These are phyloP conservation scores for Drosophila pseudoobscura DNA, from an alignment of 1,140 invertebrate species.

Conservation along the genomic window DNA sequence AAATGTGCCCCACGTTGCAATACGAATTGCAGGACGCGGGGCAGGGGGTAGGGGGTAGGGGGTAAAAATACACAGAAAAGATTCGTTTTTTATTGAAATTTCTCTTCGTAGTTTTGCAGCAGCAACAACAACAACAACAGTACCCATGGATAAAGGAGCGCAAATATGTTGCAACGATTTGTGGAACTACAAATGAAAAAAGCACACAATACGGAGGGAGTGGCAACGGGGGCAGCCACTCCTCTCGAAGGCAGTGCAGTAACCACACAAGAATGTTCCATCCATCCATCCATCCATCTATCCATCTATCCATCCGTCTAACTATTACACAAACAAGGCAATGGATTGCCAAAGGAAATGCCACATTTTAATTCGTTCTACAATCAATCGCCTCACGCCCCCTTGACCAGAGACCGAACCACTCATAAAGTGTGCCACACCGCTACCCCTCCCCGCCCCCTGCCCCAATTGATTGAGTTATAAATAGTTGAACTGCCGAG, in stretches of 20 bases:
- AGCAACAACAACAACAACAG: slow-evolving; percentile 27
- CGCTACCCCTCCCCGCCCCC: background rate
- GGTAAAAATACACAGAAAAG: slow-evolving; percentile 20
- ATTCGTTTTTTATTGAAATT: slow-evolving; percentile 46
- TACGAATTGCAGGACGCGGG: slow-evolving; percentile 34
- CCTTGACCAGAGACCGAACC: no score
- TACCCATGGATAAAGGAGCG: slow-evolving; percentile 48
- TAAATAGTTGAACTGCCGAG: slow-evolving; percentile 34
- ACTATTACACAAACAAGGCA: no score
- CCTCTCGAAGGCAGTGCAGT: no score
- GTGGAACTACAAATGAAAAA: slow-evolving; percentile 47
- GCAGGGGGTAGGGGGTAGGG: background rate
- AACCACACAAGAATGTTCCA: no score
- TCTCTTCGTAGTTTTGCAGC: slow-evolving; percentile 6
- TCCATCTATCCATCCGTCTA: no score
- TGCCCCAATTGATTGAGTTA: slow-evolving; percentile 39
- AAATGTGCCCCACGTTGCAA: slow-evolving; percentile 72
- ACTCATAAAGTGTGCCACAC: background rate
- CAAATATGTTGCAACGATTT: slow-evolving; percentile 74
- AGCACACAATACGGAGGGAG: background rate
- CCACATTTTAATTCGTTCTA: no score
- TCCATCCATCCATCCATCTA: no score
- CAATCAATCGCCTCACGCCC: no score
- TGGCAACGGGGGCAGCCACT: slow-evolving; percentile 8
- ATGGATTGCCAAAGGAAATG: no score